Evolutionary conservation across 2,113 vertebrate genomes (phyloP), one percentile per base, ranked within the genome.

Genomic region (Seriola quinqueradiata): DNA sequence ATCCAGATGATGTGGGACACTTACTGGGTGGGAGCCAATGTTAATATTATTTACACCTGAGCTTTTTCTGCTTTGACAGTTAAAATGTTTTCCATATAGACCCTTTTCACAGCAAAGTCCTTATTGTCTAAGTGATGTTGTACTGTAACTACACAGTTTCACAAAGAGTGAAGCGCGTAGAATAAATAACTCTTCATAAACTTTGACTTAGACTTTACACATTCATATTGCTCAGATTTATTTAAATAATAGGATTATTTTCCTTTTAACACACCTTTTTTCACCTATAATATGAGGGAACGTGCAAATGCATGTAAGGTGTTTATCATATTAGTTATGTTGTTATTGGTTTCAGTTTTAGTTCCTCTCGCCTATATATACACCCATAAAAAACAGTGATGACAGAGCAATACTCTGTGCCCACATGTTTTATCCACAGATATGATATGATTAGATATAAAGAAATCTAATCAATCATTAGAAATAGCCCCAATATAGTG

Each of bases 371-470:
- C 25, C 34, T 11, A 40, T 3, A 1, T 25, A 55, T 70, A 46
- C 32, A 68, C 3, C 1, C 38, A 70, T 12, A 34, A 71, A 71
- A 57, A 64, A 50, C 70, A 70, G 21, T 64, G 61, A 72, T 55
- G 36, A 63, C 21, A 13, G 11, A 75, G 60, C 2, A 74, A 52
- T 19, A 60, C 4, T 48, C 11, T 67, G 44, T 54, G 40, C 8
- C 72, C 36, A 61, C 60, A 57, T 42, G 19, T 40, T 67, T 57
- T 57, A 63, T 54, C 64, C 58, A 69, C 34, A 75, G 19, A 42
- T 50, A 58, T 13, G 50, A 25, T 38, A 19, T 25, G 5, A 70
- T 42, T 16, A 52, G 12, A 67, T 46, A 52, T 48, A 8, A 78
- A 12, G 55, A 52, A 21, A 44, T 78, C 48, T 21, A 42, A 36